Evolutionary conservation across 2,113 vertebrate species (phyloP), one percentile per base, ranked within the genome.

Genomic region (Pelobates fuscus): DNA sequence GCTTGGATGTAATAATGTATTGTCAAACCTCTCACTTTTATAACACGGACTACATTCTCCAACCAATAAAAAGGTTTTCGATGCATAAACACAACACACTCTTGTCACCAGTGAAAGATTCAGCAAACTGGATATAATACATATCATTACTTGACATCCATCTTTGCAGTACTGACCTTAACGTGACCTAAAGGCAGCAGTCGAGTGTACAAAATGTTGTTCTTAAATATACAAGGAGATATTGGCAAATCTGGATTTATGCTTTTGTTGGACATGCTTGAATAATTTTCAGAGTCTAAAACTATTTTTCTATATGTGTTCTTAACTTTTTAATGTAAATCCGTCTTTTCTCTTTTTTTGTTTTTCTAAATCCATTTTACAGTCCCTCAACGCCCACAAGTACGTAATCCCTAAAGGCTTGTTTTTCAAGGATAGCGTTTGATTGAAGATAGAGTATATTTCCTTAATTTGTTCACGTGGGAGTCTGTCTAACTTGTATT

Each of bases 401-500:
- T 66, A 10, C 71, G 24, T 46, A 81, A 43, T 67, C 78, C 59
- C 64, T 74, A 75, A 52, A 49, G 79, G 77, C 64, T 63, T 23
- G 67, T 17, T 29, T 83, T 81, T 71, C 79, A 85, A 81, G 77
- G 25, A 84, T 66, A 86, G 79, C 78, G 79, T 18, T 77, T 79
- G 69, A 78, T 81, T 25, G 30, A 83, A 55, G 62, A 63, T 27
- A 74, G 21, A 81, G 30, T 69, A 14, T 68, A 30, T 81, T 81
- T 76, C 77, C 80, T 78, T 73, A 63, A 72, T 84, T 80, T 87
- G 69, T 81, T 82, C 79, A 61, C 57, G 37, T 63, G 69, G 24
- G 78, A 70, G 77, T 63, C 58, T 4, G 52, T 55, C 66, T 71
- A 55, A 46, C 81, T 82, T 75, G 82, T 70, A 29, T 2, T 64